Evolutionary conservation across 2,888 invertebrate species (phyloP), one percentile per base, ranked within the genome.

Genomic region (Drosophila putrida): DNA sequence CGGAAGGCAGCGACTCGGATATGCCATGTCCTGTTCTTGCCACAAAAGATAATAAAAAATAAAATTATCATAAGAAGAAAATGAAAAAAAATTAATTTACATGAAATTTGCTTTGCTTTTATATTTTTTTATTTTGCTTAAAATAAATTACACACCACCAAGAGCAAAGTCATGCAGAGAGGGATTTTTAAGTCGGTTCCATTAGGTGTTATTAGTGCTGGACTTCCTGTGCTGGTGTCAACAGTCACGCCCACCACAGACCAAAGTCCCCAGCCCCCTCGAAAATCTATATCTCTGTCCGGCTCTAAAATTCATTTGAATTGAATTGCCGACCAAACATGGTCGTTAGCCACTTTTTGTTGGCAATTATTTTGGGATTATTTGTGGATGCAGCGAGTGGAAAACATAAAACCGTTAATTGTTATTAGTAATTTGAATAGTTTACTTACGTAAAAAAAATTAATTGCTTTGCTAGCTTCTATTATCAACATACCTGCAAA

Each of bases 31-130:
- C 46, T 41, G 61, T 27, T 46, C 31, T 49, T 43, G 68, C 62
- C 60, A 46, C 72, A 57, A 65, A 64, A 68, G 68, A 84, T 71
- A 78, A 80, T 73, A 73, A 80, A 75, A 78, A 59, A 65, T 41
- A 69, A 70, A 78, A 80, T 77, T 77, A 77, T 68, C 62, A 81
- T 66, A 78, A 76, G 50, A 72, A 77, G 72, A 79, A 78, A 67
- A 75, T 54, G 72, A 71, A 79, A 78, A 79, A 78, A 76, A 80
- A 81, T 81, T 80, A 83, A 83, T 83, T 81, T 83, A 75, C 80
- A 81, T 83, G 83, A 80, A 80, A 75, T 80, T 81, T 75, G 54
- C 44, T 71, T 72, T 59, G 27, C 33, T 49, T 25, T 49, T 49
- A 33, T 58, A 63, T 64, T 58, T 60, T 64, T 58, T 60, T 64